These are phyloP conservation scores for Limenitis camilla DNA, from an alignment of 2,888 invertebrate genomes.

Conservation along the genomic window DNA sequence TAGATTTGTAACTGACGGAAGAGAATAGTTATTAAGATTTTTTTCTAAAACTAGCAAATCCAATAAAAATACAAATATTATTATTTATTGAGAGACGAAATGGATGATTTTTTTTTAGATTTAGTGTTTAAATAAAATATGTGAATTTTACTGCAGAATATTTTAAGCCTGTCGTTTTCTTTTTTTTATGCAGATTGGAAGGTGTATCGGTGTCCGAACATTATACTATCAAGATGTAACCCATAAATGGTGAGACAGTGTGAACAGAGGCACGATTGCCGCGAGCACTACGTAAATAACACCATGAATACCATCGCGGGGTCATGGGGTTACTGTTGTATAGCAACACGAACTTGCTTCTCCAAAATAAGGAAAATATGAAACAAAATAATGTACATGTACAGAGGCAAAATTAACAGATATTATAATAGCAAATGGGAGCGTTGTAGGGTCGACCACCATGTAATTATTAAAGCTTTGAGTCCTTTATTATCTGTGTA, in stretches of 20 bases:
- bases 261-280: slow-evolving; percentile 22
- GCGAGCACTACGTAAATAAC: slow-evolving; percentile 20
- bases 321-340: slow-evolving; percentile 8
- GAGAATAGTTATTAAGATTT: too few relatives aligned
- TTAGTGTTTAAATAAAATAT: neutral
- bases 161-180: neutral
- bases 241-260: slow-evolving; percentile 23
- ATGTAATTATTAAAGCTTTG: too few relatives aligned
- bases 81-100: too few relatives aligned
- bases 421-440: too few relatives aligned
- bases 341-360: neutral
- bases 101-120: too few relatives aligned
- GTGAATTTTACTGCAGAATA: neutral
- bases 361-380: too few relatives aligned
- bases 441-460: neutral
- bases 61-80: too few relatives aligned
- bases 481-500: too few relatives aligned
- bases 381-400: too few relatives aligned
- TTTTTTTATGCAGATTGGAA: slow-evolving; percentile 2
- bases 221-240: slow-evolving; percentile 23
- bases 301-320: slow-evolving; percentile 16
- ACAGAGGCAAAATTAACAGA: too few relatives aligned
- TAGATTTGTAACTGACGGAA: too few relatives aligned
- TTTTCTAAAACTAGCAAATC: too few relatives aligned
- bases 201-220: slow-evolving; percentile 1